These are phyloP conservation scores for Sebastes vulpes DNA, from an alignment of 2,797 vertebrate species.

Conservation along the genomic window DNA sequence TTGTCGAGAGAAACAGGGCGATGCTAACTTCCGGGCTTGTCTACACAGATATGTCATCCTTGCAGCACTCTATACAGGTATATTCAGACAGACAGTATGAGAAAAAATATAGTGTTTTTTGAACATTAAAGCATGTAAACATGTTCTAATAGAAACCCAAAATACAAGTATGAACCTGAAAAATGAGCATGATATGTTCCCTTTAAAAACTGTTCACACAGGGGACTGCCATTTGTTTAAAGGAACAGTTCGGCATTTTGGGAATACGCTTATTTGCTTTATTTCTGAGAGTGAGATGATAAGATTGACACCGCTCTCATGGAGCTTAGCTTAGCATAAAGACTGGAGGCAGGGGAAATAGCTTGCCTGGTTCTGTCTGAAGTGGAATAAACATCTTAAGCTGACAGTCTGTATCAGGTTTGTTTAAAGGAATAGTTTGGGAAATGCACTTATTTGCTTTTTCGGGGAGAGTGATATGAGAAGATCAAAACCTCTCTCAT, in stretches of 20 bases:
- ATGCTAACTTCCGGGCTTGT: no score
- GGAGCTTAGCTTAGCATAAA: not conserved
- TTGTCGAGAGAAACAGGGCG: no score
- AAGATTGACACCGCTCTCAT: not conserved
- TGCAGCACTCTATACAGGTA: no score
- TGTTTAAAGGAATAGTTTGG: not conserved
- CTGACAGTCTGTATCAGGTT: not conserved
- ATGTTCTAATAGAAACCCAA: not conserved
- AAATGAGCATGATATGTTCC: not conserved
- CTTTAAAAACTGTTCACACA: not conserved
- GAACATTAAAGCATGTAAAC: not conserved
- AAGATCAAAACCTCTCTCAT: not conserved
- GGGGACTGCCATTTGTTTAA: not conserved
- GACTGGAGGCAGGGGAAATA: not conserved
- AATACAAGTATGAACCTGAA: not conserved
- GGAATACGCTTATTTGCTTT: not conserved
- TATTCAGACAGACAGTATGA: no score
- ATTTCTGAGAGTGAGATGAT: not conserved
- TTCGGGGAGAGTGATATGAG: not conserved
- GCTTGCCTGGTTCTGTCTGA: not conserved
- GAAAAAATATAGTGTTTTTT: no score
- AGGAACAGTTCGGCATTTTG: not conserved
- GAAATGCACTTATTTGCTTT: not conserved
- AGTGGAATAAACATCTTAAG: not conserved
- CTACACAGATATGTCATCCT: no score